Conservation (phyloP, 2,888 invertebrate genomes). For the Acanthococcus lagerstroemiae region DNA sequence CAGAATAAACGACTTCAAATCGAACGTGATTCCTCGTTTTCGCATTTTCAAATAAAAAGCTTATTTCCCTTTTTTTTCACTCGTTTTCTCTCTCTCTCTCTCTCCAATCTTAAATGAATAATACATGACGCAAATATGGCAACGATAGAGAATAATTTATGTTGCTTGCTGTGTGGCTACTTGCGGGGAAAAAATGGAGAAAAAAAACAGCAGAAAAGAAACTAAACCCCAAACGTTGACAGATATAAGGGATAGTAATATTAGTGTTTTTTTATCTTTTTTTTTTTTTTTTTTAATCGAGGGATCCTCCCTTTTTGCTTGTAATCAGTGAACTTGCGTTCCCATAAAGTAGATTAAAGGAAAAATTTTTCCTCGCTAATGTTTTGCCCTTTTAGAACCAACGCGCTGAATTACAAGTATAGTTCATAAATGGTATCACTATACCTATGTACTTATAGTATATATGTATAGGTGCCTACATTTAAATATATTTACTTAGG, state of each 20-base stretch:
- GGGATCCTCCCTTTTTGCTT: too few relatives aligned
- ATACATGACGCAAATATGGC: conserved; percentile 27
- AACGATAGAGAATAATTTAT: conserved; percentile 9
- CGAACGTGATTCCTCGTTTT: too few relatives aligned
- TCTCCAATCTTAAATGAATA: too few relatives aligned
- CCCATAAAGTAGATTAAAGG: neutral
- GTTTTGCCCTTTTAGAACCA: neutral
- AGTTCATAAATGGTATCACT: neutral
- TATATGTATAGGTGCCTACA: too few relatives aligned
- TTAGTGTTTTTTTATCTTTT: neutral
- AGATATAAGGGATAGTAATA: neutral
- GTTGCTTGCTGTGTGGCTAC: neutral
- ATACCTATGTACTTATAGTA: too few relatives aligned
- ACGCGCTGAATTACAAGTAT: neutral
- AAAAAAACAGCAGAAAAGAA: neutral
- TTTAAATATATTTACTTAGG: too few relatives aligned
- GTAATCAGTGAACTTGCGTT: neutral
- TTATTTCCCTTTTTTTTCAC: neutral
- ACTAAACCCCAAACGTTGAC: too few relatives aligned
- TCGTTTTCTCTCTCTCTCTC: too few relatives aligned
- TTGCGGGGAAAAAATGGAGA: neutral
- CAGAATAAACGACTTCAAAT: too few relatives aligned
- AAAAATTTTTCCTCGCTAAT: neutral
- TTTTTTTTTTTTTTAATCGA: neutral
- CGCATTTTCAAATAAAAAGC: neutral